phyloP scores from a whole-genome alignment of 2,113 vertebrate species.

The Coreoperca whiteheadi region DNA sequence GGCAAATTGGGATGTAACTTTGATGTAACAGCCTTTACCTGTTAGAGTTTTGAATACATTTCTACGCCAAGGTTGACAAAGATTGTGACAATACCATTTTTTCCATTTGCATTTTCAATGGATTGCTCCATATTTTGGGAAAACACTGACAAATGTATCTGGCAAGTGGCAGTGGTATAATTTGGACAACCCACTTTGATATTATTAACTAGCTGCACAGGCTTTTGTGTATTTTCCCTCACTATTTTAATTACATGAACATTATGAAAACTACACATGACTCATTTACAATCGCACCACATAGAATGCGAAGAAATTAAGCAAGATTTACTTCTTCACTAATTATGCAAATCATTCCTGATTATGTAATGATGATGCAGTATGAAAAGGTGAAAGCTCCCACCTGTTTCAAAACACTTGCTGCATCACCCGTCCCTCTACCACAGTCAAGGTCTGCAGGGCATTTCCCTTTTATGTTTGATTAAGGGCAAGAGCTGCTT shows the following conservation, averaged over 20 bases:
- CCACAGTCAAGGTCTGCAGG: conserved; percentile 28
- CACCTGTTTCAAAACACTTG: conserved; percentile 41
- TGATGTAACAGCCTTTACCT: not conserved
- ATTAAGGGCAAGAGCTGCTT: conserved; percentile 54
- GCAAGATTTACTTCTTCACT: not conserved
- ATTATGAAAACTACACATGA: not conserved
- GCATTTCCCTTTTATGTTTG: conserved; percentile 62
- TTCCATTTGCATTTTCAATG: no score
- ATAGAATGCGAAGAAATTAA: conserved; percentile 2
- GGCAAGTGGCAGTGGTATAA: not conserved
- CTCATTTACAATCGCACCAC: not conserved
- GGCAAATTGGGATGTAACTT: no score
- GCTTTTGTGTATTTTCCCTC: not conserved
- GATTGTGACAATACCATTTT: not conserved
- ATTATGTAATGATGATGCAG: conserved; percentile 23
- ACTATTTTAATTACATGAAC: not conserved
- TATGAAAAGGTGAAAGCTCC: conserved; percentile 23
- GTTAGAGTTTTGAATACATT: not conserved
- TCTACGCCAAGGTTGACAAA: not conserved
- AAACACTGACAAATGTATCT: not conserved
- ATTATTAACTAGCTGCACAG: not conserved
- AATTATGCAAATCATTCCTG: not conserved
- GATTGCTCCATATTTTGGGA: no score
- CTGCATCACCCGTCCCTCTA: conserved; percentile 11
- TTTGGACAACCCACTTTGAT: not conserved